phyloP scores from a whole-genome alignment of 2,888 invertebrate species.

The Norana najaformis region DNA sequence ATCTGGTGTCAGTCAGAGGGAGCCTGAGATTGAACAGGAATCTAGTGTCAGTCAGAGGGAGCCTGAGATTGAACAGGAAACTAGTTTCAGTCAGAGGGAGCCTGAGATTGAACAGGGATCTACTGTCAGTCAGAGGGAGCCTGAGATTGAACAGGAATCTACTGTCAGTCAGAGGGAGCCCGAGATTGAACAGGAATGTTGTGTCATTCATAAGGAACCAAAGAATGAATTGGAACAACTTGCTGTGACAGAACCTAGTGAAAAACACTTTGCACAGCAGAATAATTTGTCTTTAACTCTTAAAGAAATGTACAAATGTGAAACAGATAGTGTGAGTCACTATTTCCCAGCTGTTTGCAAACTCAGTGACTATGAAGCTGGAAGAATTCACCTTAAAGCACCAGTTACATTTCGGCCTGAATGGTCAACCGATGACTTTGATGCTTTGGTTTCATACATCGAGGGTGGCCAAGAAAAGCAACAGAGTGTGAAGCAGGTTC shows the following conservation, averaged over 20 bases:
- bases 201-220: background rate
- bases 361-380: background rate
- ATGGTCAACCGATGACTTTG: conserved; percentile 17
- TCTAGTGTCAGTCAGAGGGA: background rate
- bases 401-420: background rate
- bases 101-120: no score
- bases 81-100: background rate
- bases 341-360: background rate
- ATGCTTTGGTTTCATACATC: conserved; percentile 24
- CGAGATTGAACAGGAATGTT: no score
- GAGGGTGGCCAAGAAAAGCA: background rate
- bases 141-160: no score
- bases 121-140: no score
- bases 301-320: background rate
- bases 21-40: background rate
- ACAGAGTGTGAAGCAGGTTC: background rate
- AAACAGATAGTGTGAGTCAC: background rate
- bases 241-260: background rate
- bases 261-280: background rate
- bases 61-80: background rate
- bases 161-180: no score
- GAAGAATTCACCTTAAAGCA: background rate
- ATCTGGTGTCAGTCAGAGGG: background rate
- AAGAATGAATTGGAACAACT: background rate
- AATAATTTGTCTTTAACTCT: background rate